phyloP scores from a whole-genome alignment of 2,888 invertebrate species.

The Agrochola macilenta region DNA sequence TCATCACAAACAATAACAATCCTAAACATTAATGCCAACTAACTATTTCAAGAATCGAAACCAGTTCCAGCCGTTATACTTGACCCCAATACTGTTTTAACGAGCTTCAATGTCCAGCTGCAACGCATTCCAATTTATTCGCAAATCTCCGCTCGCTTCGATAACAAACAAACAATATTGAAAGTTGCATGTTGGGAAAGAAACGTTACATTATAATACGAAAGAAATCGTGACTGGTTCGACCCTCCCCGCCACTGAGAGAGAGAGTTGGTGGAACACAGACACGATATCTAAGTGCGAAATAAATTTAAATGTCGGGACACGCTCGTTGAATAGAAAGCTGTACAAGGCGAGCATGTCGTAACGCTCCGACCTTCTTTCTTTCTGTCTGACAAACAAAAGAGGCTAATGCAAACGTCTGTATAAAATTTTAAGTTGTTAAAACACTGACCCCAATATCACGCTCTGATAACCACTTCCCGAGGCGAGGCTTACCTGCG shows the following conservation, averaged over 20 bases:
- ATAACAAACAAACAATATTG: constrained; percentile 78
- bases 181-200: constrained; percentile 79
- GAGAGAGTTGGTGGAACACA: constrained; percentile 82
- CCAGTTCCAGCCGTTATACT: constrained; percentile 83
- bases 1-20: constrained; percentile 60
- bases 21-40: constrained; percentile 58
- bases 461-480: constrained; percentile 84
- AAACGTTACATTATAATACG: constrained; percentile 76
- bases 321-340: constrained; percentile 89
- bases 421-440: constrained; percentile 80
- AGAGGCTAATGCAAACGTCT: constrained; percentile 84
- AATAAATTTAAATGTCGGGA: constrained; percentile 89
- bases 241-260: constrained; percentile 87
- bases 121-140: constrained; percentile 72
- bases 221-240: constrained; percentile 87
- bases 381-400: constrained; percentile 84
- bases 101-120: constrained; percentile 73
- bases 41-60: constrained; percentile 77
- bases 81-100: constrained; percentile 84
- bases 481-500: constrained; percentile 79
- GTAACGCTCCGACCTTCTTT: constrained; percentile 89
- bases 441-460: constrained; percentile 85
- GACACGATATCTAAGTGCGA: constrained; percentile 86
- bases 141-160: constrained; percentile 67
- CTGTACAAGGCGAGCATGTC: constrained; percentile 89